Base-by-base conservation (phyloP, 2,888 invertebrate genomes). In the Lithosia quadra region DNA sequence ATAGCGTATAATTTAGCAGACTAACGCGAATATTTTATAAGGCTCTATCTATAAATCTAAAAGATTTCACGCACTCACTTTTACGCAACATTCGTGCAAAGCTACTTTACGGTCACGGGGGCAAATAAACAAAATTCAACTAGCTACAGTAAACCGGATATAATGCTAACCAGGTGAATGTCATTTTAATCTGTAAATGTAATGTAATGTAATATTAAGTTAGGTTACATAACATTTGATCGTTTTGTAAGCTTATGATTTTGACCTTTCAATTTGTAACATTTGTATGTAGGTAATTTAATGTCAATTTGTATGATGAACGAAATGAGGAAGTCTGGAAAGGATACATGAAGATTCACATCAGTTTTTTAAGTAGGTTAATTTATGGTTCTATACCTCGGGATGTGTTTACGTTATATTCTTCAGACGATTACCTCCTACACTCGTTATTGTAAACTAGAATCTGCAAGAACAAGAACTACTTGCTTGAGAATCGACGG, bases 71-170 rank as follows among this genome's bases (percentile, higher is more conserved):
- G 71, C 68, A 72, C 71, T 62, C 36, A 28, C 21, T 61, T 18
- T 80, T 79, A 63, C 22, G 71, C 62, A 66, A 77, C 43, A 66
- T 60, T 77, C 75, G 73, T 79, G 79, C 56, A 66, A 71, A 74
- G 73, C 72, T 59, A 70, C 69, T 65, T 77, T 63, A 63, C 67
- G 73, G 75, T 79, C 79, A 81, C 77, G 73, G 77, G 74, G 78
- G 68, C 66, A 77, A 65, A 74, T 67, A 72, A 21, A n/a, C 21
- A 63, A 65, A 69, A 39, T 55, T 63, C 3, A 49, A 55, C 60
- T 28, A 33, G 24, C 36, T 24, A 58, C 34, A 24, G n/a, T 53
- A 28, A 61, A 56, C 69, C 79, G 79, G 79, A 79, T 74, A 63
- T 58, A 53, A 53, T 36, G 34, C 67, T 71, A 74, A 28, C 8